Conservation (phyloP, 2,113 vertebrate genomes). For the chimpanzee (Pan troglodytes) region NHGRI_mPanTro3-v2.1_pri NC_072421.2:4281001-4281500, state of each 20-base stretch:
- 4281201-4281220: background rate
- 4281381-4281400: background rate
- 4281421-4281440: fast-evolving
- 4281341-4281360: no score
- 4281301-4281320: no score
- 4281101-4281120: background rate
- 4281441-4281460: background rate
- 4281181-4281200: no score
- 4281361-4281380: background rate
- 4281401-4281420: fast-evolving
- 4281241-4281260: background rate
- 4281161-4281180: no score
- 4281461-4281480: background rate
- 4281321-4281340: background rate
- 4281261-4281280: background rate
- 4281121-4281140: no score
- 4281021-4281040: background rate
- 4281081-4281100: background rate
- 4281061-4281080: background rate
- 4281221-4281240: background rate
- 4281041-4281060: background rate
- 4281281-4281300: fast-evolving
- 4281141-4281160: background rate
- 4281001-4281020: background rate
- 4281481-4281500: background rate